A percentile compares a stretch with the other conserved stretches of the same genome.
Conservation (phyloP, 2,797 vertebrate genomes). For the Enteromius argenteus region DNA sequence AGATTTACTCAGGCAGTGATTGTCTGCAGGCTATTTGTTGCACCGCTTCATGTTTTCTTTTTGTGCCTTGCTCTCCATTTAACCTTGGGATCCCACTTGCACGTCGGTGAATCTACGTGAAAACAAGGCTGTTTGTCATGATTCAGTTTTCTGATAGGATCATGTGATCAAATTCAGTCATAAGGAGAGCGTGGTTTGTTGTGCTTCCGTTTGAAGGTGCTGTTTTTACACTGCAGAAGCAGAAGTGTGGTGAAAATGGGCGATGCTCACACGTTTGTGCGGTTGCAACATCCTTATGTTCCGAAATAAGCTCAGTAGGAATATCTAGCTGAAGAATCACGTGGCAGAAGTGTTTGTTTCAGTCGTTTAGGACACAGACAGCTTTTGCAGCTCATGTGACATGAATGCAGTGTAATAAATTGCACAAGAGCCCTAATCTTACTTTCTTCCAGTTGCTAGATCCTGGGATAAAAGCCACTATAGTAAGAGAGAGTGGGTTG, state of each 20-base stretch:
- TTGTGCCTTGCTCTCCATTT: conserved; percentile 27
- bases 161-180: conserved; percentile 9
- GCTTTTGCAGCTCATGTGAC: neutral
- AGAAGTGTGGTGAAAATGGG: conserved; percentile 24
- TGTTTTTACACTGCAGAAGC: neutral
- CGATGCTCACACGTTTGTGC: neutral
- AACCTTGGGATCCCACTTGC: conserved; percentile 1
- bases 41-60: neutral
- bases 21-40: neutral
- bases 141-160: conserved; percentile 1
- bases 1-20: neutral
- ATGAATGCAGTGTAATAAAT: conserved; percentile 3
- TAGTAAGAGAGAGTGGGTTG: neutral
- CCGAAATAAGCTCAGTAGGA: neutral
- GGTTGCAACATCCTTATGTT: conserved; percentile 15
- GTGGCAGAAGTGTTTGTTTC: neutral
- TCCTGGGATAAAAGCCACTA: neutral
- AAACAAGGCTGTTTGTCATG: conserved; percentile 1
- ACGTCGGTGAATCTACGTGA: neutral
- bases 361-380: neutral
- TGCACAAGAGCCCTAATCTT: conserved; percentile 3
- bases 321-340: neutral
- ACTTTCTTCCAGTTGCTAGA: conserved; percentile 16
- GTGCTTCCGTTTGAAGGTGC: neutral
- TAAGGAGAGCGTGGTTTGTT: conserved; percentile 9